phyloP scores from a whole-genome alignment of 2,888 invertebrate genomes.

The Baccha elongata region DNA sequence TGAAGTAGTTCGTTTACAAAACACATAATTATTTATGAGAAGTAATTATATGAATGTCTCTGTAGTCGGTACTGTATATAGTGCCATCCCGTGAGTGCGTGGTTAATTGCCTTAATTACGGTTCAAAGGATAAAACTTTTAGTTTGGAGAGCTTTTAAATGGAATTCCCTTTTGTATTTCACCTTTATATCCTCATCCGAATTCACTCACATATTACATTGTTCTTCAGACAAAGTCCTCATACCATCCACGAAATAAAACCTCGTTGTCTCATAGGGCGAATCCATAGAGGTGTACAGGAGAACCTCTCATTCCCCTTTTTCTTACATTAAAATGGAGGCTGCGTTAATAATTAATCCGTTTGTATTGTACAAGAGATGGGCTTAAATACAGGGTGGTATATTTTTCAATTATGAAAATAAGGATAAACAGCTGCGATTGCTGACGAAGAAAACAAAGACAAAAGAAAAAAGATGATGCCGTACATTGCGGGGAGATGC shows the following conservation, averaged over 20 bases:
- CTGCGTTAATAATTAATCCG: constrained; percentile 68
- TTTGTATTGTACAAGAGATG: constrained; percentile 41
- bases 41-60: constrained; percentile 65
- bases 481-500: neutral
- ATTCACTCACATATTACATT: constrained; percentile 19
- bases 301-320: constrained; percentile 27
- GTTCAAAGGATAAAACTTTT: constrained; percentile 68
- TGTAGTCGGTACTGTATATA: constrained; percentile 35
- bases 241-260: neutral
- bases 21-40: constrained; percentile 63
- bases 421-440: constrained; percentile 63
- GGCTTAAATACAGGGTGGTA: constrained; percentile 16
- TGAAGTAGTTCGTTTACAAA: constrained; percentile 31
- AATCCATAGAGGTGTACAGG: constrained; percentile 23
- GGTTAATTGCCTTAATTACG: constrained; percentile 69
- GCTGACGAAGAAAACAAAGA: constrained; percentile 16
- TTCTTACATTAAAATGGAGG: constrained; percentile 49
- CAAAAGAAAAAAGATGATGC: neutral
- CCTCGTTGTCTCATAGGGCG: neutral
- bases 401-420: constrained; percentile 68
- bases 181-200: constrained; percentile 28
- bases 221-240: neutral
- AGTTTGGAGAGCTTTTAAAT: constrained; percentile 62
- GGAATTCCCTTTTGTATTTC: constrained; percentile 54
- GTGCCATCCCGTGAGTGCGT: constrained; percentile 39